A percentile compares a stretch with the other conserved stretches of the same genome.
These are phyloP conservation scores for Gyps fulvus DNA, from an alignment of 2,113 vertebrate genomes.

Conservation along the genomic window DNA sequence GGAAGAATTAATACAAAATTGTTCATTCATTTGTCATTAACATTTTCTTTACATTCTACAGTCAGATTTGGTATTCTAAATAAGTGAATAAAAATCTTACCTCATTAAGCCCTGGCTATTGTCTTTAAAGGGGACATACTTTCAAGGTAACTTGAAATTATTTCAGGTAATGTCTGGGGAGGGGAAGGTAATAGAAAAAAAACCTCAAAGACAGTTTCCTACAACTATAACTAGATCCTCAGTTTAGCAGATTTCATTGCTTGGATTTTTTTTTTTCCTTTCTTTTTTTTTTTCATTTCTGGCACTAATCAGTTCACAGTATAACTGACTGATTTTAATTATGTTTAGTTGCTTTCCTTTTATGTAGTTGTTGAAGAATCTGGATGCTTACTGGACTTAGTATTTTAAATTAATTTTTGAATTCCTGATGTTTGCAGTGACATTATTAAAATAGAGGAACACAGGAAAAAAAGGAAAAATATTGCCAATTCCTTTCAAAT, in stretches of 20 bases:
- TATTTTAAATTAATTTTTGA: background rate
- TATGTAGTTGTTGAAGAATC: background rate
- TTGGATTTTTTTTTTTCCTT: background rate
- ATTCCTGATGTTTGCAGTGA: background rate
- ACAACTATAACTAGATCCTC: background rate
- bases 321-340: background rate
- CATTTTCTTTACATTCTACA: background rate
- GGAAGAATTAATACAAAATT: background rate
- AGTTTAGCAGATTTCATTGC: background rate
- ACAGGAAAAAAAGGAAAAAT: background rate
- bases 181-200: background rate
- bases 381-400: background rate
- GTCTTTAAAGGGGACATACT: background rate
- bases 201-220: background rate
- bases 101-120: background rate
- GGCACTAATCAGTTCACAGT: background rate
- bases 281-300: background rate
- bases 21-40: background rate
- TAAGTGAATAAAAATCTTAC: background rate
- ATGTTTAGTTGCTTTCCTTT: background rate
- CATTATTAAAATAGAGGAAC: background rate
- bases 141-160: background rate
- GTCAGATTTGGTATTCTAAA: background rate
- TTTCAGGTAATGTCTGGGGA: background rate
- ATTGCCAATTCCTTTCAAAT: background rate